phyloP scores from a whole-genome alignment of 1,140 invertebrate genomes.

The Lasaia peninsularis region DNA sequence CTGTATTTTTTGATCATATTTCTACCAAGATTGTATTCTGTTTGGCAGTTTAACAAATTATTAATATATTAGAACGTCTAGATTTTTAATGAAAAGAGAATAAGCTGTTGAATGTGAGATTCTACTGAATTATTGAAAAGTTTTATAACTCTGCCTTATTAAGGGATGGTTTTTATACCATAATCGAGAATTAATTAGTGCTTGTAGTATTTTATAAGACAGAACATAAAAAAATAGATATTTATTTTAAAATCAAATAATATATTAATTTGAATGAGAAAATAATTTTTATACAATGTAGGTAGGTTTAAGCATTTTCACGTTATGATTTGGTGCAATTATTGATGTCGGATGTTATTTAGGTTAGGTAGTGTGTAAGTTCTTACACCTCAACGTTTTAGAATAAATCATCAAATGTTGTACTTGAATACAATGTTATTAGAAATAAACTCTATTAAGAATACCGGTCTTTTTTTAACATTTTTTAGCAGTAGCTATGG shows the following conservation, averaged over 20 bases:
- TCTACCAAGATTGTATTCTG: no score
- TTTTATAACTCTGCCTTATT: no score
- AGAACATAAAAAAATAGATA: conserved; percentile 13
- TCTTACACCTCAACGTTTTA: conserved; percentile 24
- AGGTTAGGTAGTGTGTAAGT: conserved; percentile 30
- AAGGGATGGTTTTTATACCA: not conserved
- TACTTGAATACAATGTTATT: conserved; percentile 49
- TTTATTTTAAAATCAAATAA: conserved; percentile 19
- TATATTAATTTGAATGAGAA: conserved; percentile 16
- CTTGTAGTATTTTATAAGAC: not conserved
- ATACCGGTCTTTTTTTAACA: conserved; percentile 35
- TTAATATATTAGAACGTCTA: no score
- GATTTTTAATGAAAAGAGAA: no score
- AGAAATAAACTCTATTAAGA: conserved; percentile 55
- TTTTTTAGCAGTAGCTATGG: no score
- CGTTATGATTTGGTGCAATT: conserved; percentile 65
- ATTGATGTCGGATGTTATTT: conserved; percentile 21
- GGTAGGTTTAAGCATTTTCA: conserved; percentile 50
- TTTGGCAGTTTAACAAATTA: no score
- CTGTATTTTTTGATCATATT: no score
- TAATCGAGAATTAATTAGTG: not conserved
- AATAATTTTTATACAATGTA: conserved; percentile 3
- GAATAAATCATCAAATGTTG: conserved; percentile 34
- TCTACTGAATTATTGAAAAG: no score
- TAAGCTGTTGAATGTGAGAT: no score